Evolutionary conservation across 2,888 invertebrate genomes (phyloP).

Genomic region (Noctua fimbriata): DNA sequence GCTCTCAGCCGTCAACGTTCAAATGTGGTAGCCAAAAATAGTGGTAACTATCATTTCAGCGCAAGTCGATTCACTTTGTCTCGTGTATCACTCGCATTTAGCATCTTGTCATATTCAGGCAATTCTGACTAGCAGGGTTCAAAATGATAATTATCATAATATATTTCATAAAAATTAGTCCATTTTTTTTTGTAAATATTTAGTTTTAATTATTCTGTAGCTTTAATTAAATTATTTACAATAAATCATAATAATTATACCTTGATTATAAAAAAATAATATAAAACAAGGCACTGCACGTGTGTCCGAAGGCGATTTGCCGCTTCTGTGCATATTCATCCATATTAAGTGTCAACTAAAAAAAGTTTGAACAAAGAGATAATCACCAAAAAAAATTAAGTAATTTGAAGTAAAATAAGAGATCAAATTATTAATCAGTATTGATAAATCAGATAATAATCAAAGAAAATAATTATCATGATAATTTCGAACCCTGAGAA

Average conservation of each 20-base stretch:
- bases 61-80: neutral
- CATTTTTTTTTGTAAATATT: too few species aligned
- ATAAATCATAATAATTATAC: neutral
- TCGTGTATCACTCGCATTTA: neutral
- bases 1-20: too few species aligned
- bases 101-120: neutral
- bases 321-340: neutral
- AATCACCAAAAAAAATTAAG: neutral
- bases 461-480: neutral
- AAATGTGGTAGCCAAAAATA: neutral
- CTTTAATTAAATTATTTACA: too few species aligned
- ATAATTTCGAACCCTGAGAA: neutral
- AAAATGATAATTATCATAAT: neutral
- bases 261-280: neutral
- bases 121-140: neutral
- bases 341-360: neutral
- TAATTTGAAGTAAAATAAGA: neutral
- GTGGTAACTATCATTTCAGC: neutral
- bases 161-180: too few species aligned
- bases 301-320: neutral
- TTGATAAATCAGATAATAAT: neutral
- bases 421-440: neutral
- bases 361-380: neutral
- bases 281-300: neutral
- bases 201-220: too few species aligned